Base-by-base conservation (phyloP, 2,113 vertebrate species). In the Dromas ardeola region DNA sequence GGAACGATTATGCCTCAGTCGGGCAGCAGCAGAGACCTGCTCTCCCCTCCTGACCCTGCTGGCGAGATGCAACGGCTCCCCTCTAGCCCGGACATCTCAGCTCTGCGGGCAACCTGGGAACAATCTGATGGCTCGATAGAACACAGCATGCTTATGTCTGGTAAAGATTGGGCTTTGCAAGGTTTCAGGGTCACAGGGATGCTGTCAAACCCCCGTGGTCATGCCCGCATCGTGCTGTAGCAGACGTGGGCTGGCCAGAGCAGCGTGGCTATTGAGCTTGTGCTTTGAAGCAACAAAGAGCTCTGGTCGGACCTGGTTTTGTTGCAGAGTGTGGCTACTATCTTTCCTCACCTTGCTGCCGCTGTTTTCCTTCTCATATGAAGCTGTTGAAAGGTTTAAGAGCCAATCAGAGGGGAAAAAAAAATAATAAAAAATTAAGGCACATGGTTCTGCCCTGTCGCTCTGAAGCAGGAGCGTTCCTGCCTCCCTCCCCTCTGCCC, bases 171-270 rank as follows among this genome's bases (percentile, higher is more conserved):
- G 36, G 20, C 53, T 81, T 18, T 58, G 73, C 30, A 8, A 21
- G 32, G 7, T 45, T n/a, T 14, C 27, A 13, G 67, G n/a, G 15
- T 59, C 36, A 5, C 42, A 6, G 47, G 71, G 20, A 15, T 29
- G 79, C 3, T 59, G 1, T 26, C 13, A 17, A 34, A 12, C 1
- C 13, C 56, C 36, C 29, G 13, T 5, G 76, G 52, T 36, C 19
- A 0, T 2, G 17, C 17, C 18, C n/a, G 52, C 13, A 3, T 4
- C 0, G 0, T 25, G 38, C 11, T 9, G 70, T 2, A 13, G 63
- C 38, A 34, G 62, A 66, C 23, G 4, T 1, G 58, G 59, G 7
- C 22, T 65, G 61, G 23, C 47, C 43, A 47, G 69, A 29, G 73
- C 67, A 53, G 36, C 2, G 1, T 22, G 71, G 36, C n/a, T 55